Percentiles rank a stretch among this genome's conserved stretches.
Evolutionary conservation across 2,113 vertebrate genomes (phyloP).

Genomic region (Indri indri): DNA sequence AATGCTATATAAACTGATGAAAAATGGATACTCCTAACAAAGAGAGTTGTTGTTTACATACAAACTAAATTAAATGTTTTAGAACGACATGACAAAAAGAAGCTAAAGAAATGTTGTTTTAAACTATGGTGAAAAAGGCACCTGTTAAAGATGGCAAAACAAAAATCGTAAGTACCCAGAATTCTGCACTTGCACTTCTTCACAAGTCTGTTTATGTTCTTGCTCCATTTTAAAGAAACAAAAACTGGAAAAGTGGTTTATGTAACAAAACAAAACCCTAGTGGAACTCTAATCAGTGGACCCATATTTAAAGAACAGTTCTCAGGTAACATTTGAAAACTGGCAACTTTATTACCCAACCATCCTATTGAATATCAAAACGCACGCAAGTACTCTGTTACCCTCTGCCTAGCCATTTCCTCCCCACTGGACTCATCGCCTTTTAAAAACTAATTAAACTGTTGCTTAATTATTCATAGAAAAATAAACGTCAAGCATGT

Average conservation of each 20-base stretch:
- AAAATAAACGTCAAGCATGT: not conserved
- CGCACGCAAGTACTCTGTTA: not conserved
- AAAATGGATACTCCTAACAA: not conserved
- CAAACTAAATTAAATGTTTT: not conserved
- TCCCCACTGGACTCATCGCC: not conserved
- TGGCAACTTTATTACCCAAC: not conserved
- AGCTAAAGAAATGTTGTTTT: not conserved
- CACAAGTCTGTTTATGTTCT: not conserved
- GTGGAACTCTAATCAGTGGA: not conserved
- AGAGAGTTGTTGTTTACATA: not conserved
- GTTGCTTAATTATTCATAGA: not conserved
- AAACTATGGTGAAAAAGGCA: not conserved
- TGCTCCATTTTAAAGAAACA: not conserved
- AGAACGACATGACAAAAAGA: not conserved
- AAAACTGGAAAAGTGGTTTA: not conserved
- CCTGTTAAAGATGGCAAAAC: not conserved
- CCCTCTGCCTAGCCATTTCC: too few species aligned
- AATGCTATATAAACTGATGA: not conserved
- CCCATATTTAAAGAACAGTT: not conserved
- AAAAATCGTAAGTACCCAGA: constrained; percentile 2
- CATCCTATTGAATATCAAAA: not conserved
- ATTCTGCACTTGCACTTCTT: not conserved
- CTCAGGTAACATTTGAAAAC: not conserved
- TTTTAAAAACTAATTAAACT: constrained; percentile 1
- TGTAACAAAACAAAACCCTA: not conserved